phyloP scores from a whole-genome alignment of 1,140 invertebrate species.

The Andrena cerasifolii region DNA sequence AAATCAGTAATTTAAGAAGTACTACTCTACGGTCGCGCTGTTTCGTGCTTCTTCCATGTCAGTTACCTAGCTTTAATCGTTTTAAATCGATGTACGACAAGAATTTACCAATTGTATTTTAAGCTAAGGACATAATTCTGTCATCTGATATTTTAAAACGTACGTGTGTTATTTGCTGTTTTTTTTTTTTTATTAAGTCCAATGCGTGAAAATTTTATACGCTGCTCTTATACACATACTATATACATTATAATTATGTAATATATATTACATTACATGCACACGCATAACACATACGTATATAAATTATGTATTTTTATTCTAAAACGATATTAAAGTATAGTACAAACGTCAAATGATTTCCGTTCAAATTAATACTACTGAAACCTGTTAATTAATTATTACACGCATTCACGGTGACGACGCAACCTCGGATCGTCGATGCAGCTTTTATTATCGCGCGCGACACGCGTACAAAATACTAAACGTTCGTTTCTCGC shows the following conservation, averaged over 20 bases:
- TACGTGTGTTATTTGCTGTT: conserved; percentile 1
- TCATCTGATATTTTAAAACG: neutral
- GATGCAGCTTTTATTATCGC: neutral
- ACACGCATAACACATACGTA: neutral
- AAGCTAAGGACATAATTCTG: neutral
- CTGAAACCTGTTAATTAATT: neutral
- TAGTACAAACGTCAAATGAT: conserved; percentile 30
- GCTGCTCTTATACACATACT: conserved; percentile 7
- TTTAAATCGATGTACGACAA: neutral
- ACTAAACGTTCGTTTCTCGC: neutral
- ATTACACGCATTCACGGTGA: neutral
- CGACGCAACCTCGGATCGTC: neutral
- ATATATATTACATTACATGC: no score
- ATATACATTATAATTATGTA: no score
- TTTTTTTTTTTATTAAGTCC: neutral
- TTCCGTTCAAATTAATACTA: conserved; percentile 2
- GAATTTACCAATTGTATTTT: neutral
- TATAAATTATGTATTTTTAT: conserved; percentile 30
- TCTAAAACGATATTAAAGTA: conserved; percentile 33
- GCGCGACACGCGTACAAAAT: neutral
- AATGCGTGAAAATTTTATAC: conserved; percentile 30
- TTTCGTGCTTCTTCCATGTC: neutral
- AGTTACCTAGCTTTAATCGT: neutral
- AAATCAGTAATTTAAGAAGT: neutral
- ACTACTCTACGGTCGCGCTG: neutral